phyloP scores from a whole-genome alignment of 2,113 vertebrate species.

The Delphinus delphis region DNA sequence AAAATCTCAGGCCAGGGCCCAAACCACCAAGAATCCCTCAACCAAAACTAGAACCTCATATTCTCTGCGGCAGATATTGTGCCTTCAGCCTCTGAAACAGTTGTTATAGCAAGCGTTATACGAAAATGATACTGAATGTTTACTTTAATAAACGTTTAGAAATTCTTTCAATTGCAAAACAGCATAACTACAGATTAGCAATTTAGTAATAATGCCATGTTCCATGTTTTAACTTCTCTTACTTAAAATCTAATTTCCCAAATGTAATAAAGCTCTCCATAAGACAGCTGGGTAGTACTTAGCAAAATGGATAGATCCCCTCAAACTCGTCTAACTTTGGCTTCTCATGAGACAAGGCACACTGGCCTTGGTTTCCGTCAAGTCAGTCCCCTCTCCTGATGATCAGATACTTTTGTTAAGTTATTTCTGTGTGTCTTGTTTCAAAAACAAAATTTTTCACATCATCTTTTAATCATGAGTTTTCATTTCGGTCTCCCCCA shows the following conservation, averaged over 20 bases:
- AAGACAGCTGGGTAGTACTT: background rate
- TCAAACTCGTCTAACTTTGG: background rate
- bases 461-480: conserved; percentile 7
- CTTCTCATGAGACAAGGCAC: background rate
- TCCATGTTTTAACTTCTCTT: background rate
- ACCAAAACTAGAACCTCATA: background rate
- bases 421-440: background rate
- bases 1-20: background rate
- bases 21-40: background rate
- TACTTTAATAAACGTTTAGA: background rate
- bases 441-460: conserved; percentile 6
- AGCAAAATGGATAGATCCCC: background rate
- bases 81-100: background rate
- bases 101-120: background rate
- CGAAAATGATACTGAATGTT: background rate
- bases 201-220: background rate
- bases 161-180: background rate
- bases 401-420: background rate
- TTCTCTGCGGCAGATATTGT: background rate
- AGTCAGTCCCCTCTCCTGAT: background rate
- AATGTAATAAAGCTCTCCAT: background rate
- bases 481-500: conserved; percentile 26
- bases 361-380: background rate
- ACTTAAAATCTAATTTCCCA: conserved; percentile 21
- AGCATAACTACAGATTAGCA: background rate